Conservation (phyloP, 2,888 invertebrate genomes). For the Carcina quercana region DNA sequence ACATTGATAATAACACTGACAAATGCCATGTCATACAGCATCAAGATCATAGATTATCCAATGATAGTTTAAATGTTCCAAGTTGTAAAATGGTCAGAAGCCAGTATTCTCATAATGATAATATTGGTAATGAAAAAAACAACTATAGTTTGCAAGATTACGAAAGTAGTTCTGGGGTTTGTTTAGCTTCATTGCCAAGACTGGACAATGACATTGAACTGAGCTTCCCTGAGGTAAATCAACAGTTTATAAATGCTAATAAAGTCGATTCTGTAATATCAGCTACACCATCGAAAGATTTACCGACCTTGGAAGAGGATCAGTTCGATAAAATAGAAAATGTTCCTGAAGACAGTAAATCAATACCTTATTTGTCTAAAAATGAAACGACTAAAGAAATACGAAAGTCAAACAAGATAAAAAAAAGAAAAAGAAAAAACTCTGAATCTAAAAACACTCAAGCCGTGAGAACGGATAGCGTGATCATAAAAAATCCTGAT, state of each 20-base stretch:
- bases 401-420: conserved; percentile 55
- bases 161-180: conserved; percentile 58
- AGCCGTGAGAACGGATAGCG: conserved; percentile 53
- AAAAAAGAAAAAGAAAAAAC: conserved; percentile 39
- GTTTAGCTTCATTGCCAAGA: conserved; percentile 58
- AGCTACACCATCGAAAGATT: conserved; percentile 24
- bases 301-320: conserved; percentile 30
- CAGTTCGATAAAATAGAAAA: conserved; percentile 17
- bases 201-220: conserved; percentile 66
- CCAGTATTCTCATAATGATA: conserved; percentile 35
- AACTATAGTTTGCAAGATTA: conserved; percentile 58
- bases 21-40: conserved; percentile 27
- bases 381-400: conserved; percentile 42
- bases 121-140: conserved; percentile 35
- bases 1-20: conserved; percentile 32
- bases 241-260: conserved; percentile 66
- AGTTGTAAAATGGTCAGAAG: conserved; percentile 59
- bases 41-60: conserved; percentile 21
- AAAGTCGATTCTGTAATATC: conserved; percentile 37
- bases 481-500: conserved; percentile 67
- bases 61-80: conserved; percentile 29
- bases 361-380: conserved; percentile 22
- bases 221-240: conserved; percentile 65
- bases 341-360: conserved; percentile 13
- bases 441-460: conserved; percentile 25